Percentiles rank a stretch among this genome's conserved stretches.
Conservation (phyloP, 2,113 vertebrate genomes). For the Meriones unguiculatus region DNA sequence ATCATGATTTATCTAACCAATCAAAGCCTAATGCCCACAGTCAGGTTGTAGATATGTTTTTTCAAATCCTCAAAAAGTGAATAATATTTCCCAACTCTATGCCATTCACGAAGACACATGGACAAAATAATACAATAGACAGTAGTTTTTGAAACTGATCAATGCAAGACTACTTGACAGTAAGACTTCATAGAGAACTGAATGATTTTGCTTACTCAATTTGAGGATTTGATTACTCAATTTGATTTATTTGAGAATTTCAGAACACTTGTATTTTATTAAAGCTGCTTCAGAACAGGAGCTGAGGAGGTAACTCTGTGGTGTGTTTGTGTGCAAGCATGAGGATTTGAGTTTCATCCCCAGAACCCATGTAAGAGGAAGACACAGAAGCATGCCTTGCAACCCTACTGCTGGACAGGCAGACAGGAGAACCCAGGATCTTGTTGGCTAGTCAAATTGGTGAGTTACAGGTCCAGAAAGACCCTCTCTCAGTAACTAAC, state of each 20-base stretch:
- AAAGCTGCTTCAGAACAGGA: not conserved
- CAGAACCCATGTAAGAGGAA: not conserved
- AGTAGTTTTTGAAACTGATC: not conserved
- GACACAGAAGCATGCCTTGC: not conserved
- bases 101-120: not conserved
- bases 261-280: not conserved
- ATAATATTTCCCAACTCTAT: not conserved
- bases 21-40: slow-evolving; percentile 33
- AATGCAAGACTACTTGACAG: not conserved
- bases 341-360: not conserved
- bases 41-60: slow-evolving; percentile 23
- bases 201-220: not conserved
- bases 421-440: not conserved
- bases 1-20: slow-evolving; percentile 28
- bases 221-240: no score
- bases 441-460: not conserved
- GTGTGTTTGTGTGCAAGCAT: no score
- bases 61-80: slow-evolving; percentile 48
- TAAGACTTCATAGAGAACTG: not conserved
- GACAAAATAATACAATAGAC: not conserved
- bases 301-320: no score
- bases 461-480: not conserved
- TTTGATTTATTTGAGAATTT: slow-evolving; percentile 9
- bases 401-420: no score
- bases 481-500: not conserved